Percentiles rank a stretch among this genome's conserved stretches.
Conservation (phyloP, 2,797 vertebrate genomes). For the Novumbra hubbsi region DNA sequence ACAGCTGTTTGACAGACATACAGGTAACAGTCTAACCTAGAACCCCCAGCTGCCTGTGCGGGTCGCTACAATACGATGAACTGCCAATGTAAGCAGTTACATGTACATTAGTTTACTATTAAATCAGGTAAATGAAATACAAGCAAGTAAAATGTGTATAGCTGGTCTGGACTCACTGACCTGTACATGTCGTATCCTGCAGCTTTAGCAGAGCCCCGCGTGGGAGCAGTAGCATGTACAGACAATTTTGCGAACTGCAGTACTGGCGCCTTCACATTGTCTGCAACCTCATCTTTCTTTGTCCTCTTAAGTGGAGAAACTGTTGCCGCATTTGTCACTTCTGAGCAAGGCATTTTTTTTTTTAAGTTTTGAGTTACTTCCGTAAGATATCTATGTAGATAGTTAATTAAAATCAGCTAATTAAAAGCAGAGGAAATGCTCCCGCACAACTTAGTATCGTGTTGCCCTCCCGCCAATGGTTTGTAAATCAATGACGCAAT, state of each 20-base stretch:
- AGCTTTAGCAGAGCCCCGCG: constrained; percentile 82
- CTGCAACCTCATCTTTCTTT: constrained; percentile 42
- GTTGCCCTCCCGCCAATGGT: background rate
- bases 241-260: constrained; percentile 87
- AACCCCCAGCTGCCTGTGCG: too few species aligned
- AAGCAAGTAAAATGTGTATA: background rate
- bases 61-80: too few species aligned
- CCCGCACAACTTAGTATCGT: background rate
- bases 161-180: constrained; percentile 57
- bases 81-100: too few species aligned
- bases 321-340: constrained; percentile 42
- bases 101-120: background rate
- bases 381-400: background rate
- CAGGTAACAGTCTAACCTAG: too few species aligned
- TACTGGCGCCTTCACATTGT: constrained; percentile 29
- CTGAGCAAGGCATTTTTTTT: constrained; percentile 79
- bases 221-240: constrained; percentile 81
- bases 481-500: background rate
- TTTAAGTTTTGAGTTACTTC: background rate
- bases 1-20: too few species aligned
- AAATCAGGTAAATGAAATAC: background rate
- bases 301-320: constrained; percentile 78
- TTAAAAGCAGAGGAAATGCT: background rate
- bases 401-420: background rate
- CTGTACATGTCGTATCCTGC: constrained; percentile 96